Evolutionary conservation across 2,797 vertebrate genomes (phyloP).

Genomic region (Monodelphis domestica): DNA sequence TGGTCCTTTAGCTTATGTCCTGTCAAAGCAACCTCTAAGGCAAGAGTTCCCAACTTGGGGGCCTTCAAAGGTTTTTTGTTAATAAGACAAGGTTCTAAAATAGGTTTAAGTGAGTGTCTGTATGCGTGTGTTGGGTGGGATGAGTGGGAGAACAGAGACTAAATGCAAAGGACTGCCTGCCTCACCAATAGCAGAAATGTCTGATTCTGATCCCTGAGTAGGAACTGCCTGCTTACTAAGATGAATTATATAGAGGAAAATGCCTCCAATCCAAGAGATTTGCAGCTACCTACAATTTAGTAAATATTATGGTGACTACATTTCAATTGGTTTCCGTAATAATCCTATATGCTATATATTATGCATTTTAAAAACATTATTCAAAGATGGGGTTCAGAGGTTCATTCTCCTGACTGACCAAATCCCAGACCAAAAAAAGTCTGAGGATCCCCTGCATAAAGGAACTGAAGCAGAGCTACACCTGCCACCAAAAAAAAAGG

Average conservation of each 20-base stretch:
- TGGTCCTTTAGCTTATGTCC: neutral
- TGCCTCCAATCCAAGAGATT: neutral
- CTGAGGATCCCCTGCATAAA: neutral
- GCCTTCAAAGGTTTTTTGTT: neutral
- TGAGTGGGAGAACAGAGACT: neutral
- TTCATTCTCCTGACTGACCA: neutral
- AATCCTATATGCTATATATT: neutral
- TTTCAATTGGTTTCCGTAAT: neutral
- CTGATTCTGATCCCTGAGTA: neutral
- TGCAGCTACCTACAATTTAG: neutral
- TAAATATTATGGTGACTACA: neutral
- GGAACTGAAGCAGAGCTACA: slow-evolving; percentile 6
- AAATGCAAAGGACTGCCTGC: neutral
- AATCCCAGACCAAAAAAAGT: neutral
- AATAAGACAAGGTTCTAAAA: neutral
- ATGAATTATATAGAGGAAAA: neutral
- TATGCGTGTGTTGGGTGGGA: too few species aligned
- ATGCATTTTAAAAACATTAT: neutral
- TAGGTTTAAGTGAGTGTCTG: too few species aligned
- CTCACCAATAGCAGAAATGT: neutral
- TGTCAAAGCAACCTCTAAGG: neutral
- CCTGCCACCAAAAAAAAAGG: neutral
- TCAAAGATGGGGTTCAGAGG: neutral
- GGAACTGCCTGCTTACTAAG: neutral
- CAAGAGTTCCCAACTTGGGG: too few species aligned